Evolutionary conservation across 2,888 invertebrate species (phyloP), one percentile per base, ranked within the genome.

Genomic region (Tetranychus piercei): DNA sequence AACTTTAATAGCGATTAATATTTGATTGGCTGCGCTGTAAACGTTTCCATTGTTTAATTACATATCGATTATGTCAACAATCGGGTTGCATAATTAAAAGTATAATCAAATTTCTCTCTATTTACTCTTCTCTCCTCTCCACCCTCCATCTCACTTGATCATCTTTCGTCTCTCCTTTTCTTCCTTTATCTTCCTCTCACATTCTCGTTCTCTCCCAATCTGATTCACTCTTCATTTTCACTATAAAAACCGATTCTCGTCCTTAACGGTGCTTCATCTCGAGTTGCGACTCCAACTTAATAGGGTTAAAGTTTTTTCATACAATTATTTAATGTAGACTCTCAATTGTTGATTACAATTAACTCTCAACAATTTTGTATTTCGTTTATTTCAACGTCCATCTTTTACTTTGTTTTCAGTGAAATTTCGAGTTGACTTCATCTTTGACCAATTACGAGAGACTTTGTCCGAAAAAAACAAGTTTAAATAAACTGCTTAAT

Each of bases 141-240:
- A 9, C 15, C 55, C 15, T 15, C 15, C 15, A 11, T 69, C 69
- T n/a, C 69, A 23, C 69, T n/a, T 23, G 7, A 18, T 65, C 66
- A 18, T 34, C 55, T 15, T 55, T 55, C 15, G 11, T 55, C 55
- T 55, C 55, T 5, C 55, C 9, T 15, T 55, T 9, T 18, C 69
- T 69, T 15, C n/a, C n/a, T 8, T 69, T 23, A 69, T 69, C n/a
- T n/a, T 23, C 23, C 34, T 71, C 72, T 34, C 72, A 20, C 44
- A 20, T 23, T 34, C 2, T 55, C 55, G 9, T 23, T 71, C 72
- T 44, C 72, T 71, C 72, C 34, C 72, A 22, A n/a, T 9, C 34
- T 9, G 43, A 43, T 44, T n/a, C 34, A 43, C 72, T 71, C 72
- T 44, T 23, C 44, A 9, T 23, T 44, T 11, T 23, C 43, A n/a